Evolutionary conservation across 1,140 invertebrate genomes (phyloP).

Genomic region (Leptinotarsa defecta): DNA sequence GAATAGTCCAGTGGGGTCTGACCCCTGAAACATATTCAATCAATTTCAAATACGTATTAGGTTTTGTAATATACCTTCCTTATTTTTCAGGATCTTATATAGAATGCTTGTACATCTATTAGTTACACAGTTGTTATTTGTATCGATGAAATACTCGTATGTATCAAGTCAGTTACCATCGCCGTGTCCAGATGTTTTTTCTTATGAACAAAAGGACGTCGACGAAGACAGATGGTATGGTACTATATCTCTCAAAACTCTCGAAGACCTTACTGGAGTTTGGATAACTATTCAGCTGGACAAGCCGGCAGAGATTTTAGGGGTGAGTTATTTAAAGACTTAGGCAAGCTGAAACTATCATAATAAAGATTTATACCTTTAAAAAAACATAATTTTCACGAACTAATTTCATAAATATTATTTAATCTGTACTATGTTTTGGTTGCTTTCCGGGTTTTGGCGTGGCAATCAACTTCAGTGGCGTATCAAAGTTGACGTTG

Average conservation of each 20-base stretch:
- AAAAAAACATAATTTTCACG: too few relatives aligned
- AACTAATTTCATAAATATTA: too few relatives aligned
- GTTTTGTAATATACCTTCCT: too few relatives aligned
- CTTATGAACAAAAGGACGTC: conserved; percentile 51
- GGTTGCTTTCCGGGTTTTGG: too few relatives aligned
- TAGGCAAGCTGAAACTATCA: too few relatives aligned
- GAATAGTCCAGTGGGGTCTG: too few relatives aligned
- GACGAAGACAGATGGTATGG: conserved; percentile 53
- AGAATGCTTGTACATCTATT: neutral
- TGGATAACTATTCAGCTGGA: conserved; percentile 47
- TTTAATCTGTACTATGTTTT: too few relatives aligned
- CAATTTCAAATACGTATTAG: too few relatives aligned
- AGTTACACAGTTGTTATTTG: neutral
- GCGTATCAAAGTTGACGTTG: too few relatives aligned
- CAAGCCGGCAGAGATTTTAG: conserved; percentile 43
- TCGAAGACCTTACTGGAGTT: conserved; percentile 45
- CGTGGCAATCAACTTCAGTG: too few relatives aligned
- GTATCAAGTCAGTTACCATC: conserved; percentile 32
- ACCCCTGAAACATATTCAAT: too few relatives aligned
- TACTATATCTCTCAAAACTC: conserved; percentile 43
- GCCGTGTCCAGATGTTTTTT: conserved; percentile 57
- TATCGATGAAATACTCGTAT: neutral
- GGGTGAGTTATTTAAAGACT: conserved; percentile 36
- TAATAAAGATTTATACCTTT: too few relatives aligned
- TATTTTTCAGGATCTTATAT: neutral